Evolutionary conservation across 2,113 vertebrate genomes (phyloP), one percentile per base, ranked within the genome.

Genomic region (Dolichallabes microphthalmus): DNA sequence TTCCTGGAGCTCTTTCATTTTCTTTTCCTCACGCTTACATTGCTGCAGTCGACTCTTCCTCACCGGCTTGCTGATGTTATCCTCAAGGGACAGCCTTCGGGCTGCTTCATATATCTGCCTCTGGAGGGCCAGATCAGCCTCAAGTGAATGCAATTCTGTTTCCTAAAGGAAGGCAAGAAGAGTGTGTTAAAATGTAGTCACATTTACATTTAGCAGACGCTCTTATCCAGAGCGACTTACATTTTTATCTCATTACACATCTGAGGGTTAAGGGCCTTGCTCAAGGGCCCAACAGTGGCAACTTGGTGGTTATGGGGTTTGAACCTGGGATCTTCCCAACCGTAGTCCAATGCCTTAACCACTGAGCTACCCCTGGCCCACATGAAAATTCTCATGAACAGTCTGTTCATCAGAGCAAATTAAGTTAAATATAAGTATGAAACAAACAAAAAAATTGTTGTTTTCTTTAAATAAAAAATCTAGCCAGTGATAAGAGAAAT

Each of bases 101-200:
- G 96, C 94, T 0, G 98, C 97, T 86, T 96, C 94, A 0, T 94
- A 94, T 63, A 98, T 98, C 94, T 97, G 96, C 86, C 93, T 93
- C 93, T 98, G 98, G 85, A 98, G 92, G 0, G 97, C 96, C 88
- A 98, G 90, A 85, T 97, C 96, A 32, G 90, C 92, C 91, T 98
- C 96, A 89, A 98, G 92, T 6, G 90, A 84, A 17, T 95, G 94
- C 87, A 97, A 89, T 91, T 93, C 93, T 0, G 96, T 94, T 88
- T 97, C 96, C 97, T 98, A 86, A 0, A 30, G 32, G 0, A 55
- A 32, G 53, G 61, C 32, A 52, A n/a, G 13, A 19, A 30, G 75
- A n/a, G 3, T 45, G 32, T 45, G 32, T 83, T 39, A 45, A n/a
- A n/a, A 19, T 4, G n/a, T n/a, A 30, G 12, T 74, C 2, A 27